Evolutionary conservation across 2,113 vertebrate species (phyloP).

Genomic region (Zosterops lateralis): DNA sequence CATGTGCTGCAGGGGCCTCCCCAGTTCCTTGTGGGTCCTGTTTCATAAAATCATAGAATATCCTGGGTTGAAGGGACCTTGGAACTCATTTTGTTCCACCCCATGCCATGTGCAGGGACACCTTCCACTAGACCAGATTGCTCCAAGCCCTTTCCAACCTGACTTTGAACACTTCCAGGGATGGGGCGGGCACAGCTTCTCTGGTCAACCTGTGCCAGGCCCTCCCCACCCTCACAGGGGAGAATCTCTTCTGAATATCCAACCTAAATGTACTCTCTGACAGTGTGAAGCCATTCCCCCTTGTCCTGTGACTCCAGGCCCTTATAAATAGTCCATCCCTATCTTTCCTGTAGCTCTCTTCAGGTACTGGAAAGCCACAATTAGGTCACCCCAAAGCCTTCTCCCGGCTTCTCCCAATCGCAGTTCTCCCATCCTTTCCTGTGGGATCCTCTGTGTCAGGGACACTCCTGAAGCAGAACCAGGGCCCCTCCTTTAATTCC

Average conservation of each 20-base stretch:
- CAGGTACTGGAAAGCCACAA: not conserved
- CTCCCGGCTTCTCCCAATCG: too few relatives aligned
- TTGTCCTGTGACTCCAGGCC: not conserved
- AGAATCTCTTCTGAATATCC: not conserved
- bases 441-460: rapidly evolving
- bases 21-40: not conserved
- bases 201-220: not conserved
- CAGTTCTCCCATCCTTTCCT: not conserved
- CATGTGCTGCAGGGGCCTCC: rapidly evolving
- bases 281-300: not conserved
- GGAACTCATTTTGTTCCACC: not conserved
- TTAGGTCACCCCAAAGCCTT: not conserved
- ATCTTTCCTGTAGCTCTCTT: not conserved
- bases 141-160: rapidly evolving
- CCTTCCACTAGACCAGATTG: rapidly evolving
- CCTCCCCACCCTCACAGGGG: rapidly evolving
- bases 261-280: not conserved
- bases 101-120: not conserved
- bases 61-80: not conserved
- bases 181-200: not conserved
- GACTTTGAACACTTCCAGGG: not conserved
- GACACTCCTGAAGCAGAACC: not conserved
- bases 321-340: not conserved
- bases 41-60: not conserved
- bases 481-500: not conserved